Evolutionary conservation across 2,113 vertebrate species (phyloP).

Genomic region (Rhynchomys soricoides): DNA sequence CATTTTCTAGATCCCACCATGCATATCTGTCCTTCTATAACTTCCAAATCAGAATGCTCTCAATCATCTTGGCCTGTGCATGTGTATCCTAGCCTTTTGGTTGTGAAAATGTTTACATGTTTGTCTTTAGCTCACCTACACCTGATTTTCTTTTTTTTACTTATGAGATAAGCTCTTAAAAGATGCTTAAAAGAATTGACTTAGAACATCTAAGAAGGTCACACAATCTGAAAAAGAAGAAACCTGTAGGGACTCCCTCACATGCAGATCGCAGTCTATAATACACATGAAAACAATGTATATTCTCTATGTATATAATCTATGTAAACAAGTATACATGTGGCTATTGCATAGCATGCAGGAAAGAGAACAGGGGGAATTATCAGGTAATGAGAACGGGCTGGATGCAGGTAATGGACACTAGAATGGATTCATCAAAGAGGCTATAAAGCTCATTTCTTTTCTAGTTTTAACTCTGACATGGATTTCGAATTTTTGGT

Average conservation of each 20-base stretch:
- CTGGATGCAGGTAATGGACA: no score
- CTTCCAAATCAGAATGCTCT: constrained; percentile 21
- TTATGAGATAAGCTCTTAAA: background rate
- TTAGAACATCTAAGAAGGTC: background rate
- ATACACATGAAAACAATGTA: background rate
- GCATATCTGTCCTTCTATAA: background rate
- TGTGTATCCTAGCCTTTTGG: background rate
- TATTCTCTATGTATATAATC: background rate
- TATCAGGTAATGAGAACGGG: background rate
- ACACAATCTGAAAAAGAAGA: background rate
- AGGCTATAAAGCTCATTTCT: background rate
- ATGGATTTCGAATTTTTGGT: background rate
- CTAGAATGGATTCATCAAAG: background rate
- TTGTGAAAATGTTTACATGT: background rate
- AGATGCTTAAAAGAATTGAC: background rate
- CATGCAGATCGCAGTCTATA: background rate
- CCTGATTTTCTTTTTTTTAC: background rate
- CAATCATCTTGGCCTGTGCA: background rate
- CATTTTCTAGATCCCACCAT: background rate
- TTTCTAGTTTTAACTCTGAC: background rate
- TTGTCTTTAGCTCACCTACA: constrained; percentile 17
- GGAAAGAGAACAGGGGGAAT: background rate
- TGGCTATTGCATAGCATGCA: background rate
- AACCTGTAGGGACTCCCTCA: background rate
- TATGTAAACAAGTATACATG: background rate